These are phyloP conservation scores for Crotalus helleri DNA, from an alignment of 2,113 vertebrate species.

Conservation along the genomic window DNA sequence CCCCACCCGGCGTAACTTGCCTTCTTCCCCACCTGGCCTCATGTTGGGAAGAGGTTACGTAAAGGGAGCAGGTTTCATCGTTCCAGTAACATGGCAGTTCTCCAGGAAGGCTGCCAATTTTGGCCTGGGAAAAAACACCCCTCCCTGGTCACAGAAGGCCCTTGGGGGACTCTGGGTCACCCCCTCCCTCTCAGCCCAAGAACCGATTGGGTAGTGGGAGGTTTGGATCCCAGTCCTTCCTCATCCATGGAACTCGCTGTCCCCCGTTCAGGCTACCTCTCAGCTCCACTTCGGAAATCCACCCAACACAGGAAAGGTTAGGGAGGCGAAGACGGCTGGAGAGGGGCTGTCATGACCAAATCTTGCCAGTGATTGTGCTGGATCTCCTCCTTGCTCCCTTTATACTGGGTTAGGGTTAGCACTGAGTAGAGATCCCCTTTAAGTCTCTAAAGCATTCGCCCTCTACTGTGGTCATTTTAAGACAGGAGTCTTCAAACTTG, in stretches of 20 bases:
- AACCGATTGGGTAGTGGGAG: not conserved
- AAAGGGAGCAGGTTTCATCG: not conserved
- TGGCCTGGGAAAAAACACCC: not conserved
- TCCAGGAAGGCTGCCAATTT: not conserved
- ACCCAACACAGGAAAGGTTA: not conserved
- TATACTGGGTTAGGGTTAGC: no score
- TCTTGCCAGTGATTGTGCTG: not conserved
- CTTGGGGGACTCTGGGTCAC: not conserved
- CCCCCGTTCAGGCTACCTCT: not conserved
- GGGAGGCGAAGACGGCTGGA: not conserved
- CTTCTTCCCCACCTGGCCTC: no score
- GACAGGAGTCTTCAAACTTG: no score
- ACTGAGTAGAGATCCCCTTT: no score
- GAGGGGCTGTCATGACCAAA: no score
- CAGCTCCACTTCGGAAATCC: not conserved
- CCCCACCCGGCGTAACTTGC: no score
- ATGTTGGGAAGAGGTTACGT: not conserved
- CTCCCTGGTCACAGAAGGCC: not conserved
- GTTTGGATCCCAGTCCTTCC: not conserved
- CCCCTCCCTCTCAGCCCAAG: not conserved
- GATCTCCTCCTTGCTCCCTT: not conserved
- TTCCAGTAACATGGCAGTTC: not conserved
- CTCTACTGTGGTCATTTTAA: no score
- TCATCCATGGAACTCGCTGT: not conserved
- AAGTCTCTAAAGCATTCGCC: no score